Evolutionary conservation across 2,888 invertebrate species (phyloP), one percentile per base, ranked within the genome.

Genomic region (Abrostola triplasia): DNA sequence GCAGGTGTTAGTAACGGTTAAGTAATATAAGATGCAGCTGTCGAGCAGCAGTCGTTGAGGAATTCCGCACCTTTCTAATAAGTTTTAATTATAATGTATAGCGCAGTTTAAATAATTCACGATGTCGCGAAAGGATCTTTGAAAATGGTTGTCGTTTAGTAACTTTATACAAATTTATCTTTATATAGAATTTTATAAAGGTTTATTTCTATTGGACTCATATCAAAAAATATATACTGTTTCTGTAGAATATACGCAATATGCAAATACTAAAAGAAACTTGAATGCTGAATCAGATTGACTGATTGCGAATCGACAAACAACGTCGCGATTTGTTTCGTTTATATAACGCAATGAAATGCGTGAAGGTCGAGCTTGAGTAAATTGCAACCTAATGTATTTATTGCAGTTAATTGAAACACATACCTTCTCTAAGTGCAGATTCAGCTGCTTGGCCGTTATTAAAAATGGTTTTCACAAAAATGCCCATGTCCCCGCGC

Each of bases 391-490:
- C 24, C 24, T 4, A 40, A 40, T 9, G 7, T 9, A 40, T 13
- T 5, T 0, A n/a, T 6, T 44, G 8, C 6, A n/a, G 12, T 5
- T 13, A 24, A 24, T 13, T 48, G 24, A 13, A 5, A 9, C 10
- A 77, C 68, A 55, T 90, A 98, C 98, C 98, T 97, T 98, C 98
- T 94, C 96, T 96, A 36, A 98, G 95, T 72, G 96, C 97, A 77
- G 96, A 96, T 82, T 98, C 98, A 38, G 97, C 97, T 10, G 98
- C 98, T 88, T 98, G 97, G 6, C 98, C 98, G 79, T 97, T 96
- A 65, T 97, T 96, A 86, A 98, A 97, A 71, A 98, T 97, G 36
- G 98, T 97, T 90, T 98, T 97, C 24, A 98, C 97, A 87, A 97
- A 98, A 80, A 98, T 98, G 49, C 98, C 98, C 96, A 98, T 97